Conservation (phyloP, 1,140 invertebrate genomes). For the Gonatopus flavifemur region DNA sequence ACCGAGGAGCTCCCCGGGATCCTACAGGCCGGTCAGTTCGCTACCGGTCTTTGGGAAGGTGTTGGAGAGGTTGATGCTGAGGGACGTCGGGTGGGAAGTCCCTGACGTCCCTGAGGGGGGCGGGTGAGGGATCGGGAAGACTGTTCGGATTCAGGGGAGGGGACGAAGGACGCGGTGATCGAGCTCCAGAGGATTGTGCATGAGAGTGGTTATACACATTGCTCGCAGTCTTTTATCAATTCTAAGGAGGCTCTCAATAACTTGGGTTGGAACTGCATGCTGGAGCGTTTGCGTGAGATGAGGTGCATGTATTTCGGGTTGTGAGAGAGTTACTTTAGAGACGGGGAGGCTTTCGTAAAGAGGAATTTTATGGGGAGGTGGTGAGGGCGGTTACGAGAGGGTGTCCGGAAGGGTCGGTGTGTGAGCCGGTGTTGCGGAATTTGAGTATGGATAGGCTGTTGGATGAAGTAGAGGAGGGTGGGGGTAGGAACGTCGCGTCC, state of each 20-base stretch:
- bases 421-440: conserved; percentile 46
- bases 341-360: neutral
- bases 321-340: neutral
- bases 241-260: conserved; percentile 39
- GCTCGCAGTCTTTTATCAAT: conserved; percentile 17
- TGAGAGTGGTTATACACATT: neutral
- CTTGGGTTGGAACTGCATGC: conserved; percentile 25
- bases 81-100: neutral
- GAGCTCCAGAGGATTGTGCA: neutral
- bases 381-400: conserved; percentile 33
- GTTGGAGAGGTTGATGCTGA: conserved; percentile 21
- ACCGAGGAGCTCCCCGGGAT: conserved; percentile 1
- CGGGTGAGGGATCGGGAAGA: neutral
- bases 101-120: too few relatives aligned
- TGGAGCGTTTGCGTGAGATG: conserved; percentile 8
- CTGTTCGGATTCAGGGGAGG: conserved; percentile 3
- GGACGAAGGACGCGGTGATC: conserved; percentile 3
- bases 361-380: neutral
- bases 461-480: too few relatives aligned
- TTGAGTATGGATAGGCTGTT: too few relatives aligned
- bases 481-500: too few relatives aligned
- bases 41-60: conserved; percentile 25
- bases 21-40: conserved; percentile 25
- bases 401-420: conserved; percentile 50
- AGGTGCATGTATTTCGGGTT: conserved; percentile 2